Evolutionary conservation across 2,888 invertebrate genomes (phyloP).

Genomic region (Pyrgus malvae): DNA sequence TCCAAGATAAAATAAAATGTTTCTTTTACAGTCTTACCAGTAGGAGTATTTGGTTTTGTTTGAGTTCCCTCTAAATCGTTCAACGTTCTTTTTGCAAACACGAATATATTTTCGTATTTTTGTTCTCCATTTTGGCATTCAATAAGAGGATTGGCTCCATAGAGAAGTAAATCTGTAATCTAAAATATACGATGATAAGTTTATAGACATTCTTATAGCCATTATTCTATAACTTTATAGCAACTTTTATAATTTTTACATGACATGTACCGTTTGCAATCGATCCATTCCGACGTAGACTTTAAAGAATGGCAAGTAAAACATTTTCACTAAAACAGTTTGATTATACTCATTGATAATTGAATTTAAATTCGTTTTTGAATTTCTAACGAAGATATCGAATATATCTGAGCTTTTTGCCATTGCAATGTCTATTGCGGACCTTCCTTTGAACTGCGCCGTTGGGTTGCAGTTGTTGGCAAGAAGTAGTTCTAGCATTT

Average conservation of each 20-base stretch:
- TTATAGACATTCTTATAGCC: background rate
- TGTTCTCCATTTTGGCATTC: slow-evolving; percentile 51
- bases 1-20: too few relatives aligned
- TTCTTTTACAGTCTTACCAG: slow-evolving; percentile 20
- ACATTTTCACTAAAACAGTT: slow-evolving; percentile 60
- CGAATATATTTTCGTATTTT: slow-evolving; percentile 56
- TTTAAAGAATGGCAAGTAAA: slow-evolving; percentile 51
- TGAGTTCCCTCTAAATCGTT: slow-evolving; percentile 34
- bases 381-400: slow-evolving; percentile 54
- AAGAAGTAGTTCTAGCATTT: slow-evolving; percentile 55
- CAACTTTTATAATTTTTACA: background rate
- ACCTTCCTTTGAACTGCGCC: slow-evolving; percentile 51
- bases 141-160: slow-evolving; percentile 63
- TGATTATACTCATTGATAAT: slow-evolving; percentile 58
- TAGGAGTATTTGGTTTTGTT: slow-evolving; percentile 22
- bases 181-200: background rate
- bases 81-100: slow-evolving; percentile 45
- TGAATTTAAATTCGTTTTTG: slow-evolving; percentile 55
- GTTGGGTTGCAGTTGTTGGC: slow-evolving; percentile 52
- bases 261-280: slow-evolving; percentile 50
- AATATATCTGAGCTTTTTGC: slow-evolving; percentile 46
- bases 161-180: slow-evolving; percentile 58
- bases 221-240: too few relatives aligned
- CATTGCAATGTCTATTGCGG: slow-evolving; percentile 57
- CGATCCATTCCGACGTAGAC: slow-evolving; percentile 43